Base-by-base conservation (phyloP, 1,140 invertebrate genomes). In the Heliconius eleuchia region DNA sequence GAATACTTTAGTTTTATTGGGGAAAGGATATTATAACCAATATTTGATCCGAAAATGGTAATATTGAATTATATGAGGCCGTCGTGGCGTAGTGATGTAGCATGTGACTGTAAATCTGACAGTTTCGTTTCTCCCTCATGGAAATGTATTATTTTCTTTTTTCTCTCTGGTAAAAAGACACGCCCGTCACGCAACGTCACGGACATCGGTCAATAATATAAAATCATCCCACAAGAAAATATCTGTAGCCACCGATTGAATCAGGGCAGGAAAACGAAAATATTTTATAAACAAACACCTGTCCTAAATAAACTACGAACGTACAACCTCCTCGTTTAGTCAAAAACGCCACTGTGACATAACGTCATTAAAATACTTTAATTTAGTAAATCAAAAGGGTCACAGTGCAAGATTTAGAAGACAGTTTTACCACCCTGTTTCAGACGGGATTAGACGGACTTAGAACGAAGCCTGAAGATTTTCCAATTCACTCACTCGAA, bases 401-500 rank as follows among this genome's bases (percentile, higher is more conserved):
- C 39, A 30, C 50, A 74, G 73, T 39, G 55, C 39, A 16, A 34
- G n/a, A 52, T 71, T 70, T 55, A 27, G 71, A 52, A 39, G 27
- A 2, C 60, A 42, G 39, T 66, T 74, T 23, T 71, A 52, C 42
- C 80, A 74, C 72, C 52, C 76, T 42, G 37, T 42, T 2, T 23
- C 11, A 66, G 42, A 74, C 73, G 46, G 80, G 80, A 81, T 81
- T 81, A 81, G 76, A 73, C 77, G 74, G 71, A 71, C 80, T 81
- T 78, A 81, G 42, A 73, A 19, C 39, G 80, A 77, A 80, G 75
- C 79, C 75, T 37, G 42, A 71, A 78, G 76, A 81, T 81, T 81
- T 81, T 81, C 80, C 80, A 73, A 78, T 78, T 75, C 80, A 81
- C 76, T 81, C 78, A 74, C 66, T 76, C 76, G 39, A 71, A 71